phyloP scores from a whole-genome alignment of 2,888 invertebrate species.

The Eilema sororculum region DNA sequence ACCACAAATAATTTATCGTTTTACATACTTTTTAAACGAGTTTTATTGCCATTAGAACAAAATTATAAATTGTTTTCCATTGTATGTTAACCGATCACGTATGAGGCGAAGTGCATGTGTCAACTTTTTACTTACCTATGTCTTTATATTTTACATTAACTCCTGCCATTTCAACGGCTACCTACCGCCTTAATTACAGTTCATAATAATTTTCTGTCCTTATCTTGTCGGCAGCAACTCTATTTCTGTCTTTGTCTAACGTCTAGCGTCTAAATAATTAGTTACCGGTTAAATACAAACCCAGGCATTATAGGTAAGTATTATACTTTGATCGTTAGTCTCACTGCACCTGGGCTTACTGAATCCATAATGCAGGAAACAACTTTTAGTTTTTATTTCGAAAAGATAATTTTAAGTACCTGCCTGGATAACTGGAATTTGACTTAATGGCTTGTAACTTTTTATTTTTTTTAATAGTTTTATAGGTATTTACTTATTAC shows the following conservation, averaged over 20 bases:
- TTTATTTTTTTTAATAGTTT: neutral
- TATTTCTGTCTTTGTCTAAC: conserved; percentile 55
- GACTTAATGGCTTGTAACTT: neutral
- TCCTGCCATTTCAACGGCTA: conserved; percentile 77
- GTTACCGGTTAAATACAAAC: conserved; percentile 54
- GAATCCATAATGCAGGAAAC: conserved; percentile 51
- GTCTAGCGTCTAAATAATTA: conserved; percentile 58
- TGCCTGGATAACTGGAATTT: neutral
- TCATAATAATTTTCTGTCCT: conserved; percentile 48
- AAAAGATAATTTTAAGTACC: conserved; percentile 13
- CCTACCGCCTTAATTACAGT: conserved; percentile 65
- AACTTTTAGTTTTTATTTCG: conserved; percentile 35
- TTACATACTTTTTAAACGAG: conserved; percentile 20
- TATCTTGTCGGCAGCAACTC: conserved; percentile 47
- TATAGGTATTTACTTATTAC: neutral
- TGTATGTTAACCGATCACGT: conserved; percentile 43
- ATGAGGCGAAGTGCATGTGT: conserved; percentile 46
- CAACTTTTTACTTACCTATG: conserved; percentile 60
- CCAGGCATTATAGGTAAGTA: conserved; percentile 50
- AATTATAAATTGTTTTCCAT: conserved; percentile 31
- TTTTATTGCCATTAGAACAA: conserved; percentile 29
- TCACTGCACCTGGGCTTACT: conserved; percentile 53
- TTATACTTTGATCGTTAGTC: conserved; percentile 55
- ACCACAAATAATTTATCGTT: conserved; percentile 34
- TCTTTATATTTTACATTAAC: conserved; percentile 64